Conservation (phyloP, 2,888 invertebrate genomes). For the Drosophila fulvimacula region DNA sequence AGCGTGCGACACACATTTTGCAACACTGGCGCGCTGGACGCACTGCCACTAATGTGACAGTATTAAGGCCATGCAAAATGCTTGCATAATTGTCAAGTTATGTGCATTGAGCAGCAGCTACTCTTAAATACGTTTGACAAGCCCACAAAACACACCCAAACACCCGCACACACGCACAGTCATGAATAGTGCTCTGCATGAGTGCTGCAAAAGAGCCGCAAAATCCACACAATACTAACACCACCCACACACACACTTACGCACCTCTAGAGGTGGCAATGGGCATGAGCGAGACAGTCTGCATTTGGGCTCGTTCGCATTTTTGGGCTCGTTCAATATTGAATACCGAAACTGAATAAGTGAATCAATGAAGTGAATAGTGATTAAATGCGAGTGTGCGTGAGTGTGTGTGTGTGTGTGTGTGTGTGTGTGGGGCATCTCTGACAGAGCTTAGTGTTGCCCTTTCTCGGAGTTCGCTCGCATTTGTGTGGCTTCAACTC, state of each 20-base stretch:
- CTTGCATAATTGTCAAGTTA: constrained; percentile 68
- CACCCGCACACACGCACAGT: constrained; percentile 4
- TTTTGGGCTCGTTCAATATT: constrained; percentile 36
- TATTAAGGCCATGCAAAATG: constrained; percentile 58
- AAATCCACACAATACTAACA: constrained; percentile 75
- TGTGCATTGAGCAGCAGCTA: constrained; percentile 36
- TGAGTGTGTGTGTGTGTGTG: constrained; percentile 18
- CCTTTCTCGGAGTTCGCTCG: constrained; percentile 17
- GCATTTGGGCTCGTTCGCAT: constrained; percentile 40
- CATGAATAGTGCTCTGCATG: constrained; percentile 1
- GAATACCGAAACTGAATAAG: constrained; percentile 67
- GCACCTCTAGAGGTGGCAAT: constrained; percentile 9
- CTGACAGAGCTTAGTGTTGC: neutral
- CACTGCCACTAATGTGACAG: constrained; percentile 48
- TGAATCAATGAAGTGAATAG: constrained; percentile 75
- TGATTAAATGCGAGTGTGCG: constrained; percentile 61
- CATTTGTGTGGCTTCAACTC: constrained; percentile 27
- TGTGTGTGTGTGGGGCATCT: constrained; percentile 5
- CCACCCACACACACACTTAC: constrained; percentile 26
- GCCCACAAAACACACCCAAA: constrained; percentile 34
- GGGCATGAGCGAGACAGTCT: constrained; percentile 8
- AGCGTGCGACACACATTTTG: constrained; percentile 13
- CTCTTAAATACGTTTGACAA: constrained; percentile 59
- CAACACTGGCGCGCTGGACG: constrained; percentile 3
- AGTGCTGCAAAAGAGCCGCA: constrained; percentile 59